Evolutionary conservation across 2,113 vertebrate species (phyloP), one percentile per base, ranked within the genome.

Genomic region (Corythoichthys intestinalis): DNA sequence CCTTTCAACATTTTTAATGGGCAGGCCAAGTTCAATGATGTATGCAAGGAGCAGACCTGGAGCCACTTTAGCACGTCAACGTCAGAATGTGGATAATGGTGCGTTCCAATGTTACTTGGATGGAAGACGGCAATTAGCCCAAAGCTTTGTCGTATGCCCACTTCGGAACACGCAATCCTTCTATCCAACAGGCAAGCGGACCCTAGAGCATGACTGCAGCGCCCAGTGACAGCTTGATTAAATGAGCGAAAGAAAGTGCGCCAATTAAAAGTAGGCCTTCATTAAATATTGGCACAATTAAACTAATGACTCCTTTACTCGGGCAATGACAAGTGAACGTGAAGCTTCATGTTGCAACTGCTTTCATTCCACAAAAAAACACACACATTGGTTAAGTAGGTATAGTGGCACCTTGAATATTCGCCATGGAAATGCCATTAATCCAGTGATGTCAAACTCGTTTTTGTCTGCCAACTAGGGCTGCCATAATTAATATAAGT

Each of bases 121-220:
- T 8, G 37, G 37, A 62, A 20, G 39, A 62, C 39, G 41, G 39
- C 60, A 62, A 62, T 62, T 62, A 62, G 60, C 8, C 39, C 60
- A 28, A 0, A 46, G 39, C 60, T 62, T 56, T 20, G n/a, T 62
- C 39, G 9, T 62, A 1, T 62, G 17, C 15, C 39, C 4, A 6
- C 9, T 62, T 44, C 1, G n/a, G 60, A 13, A 20, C n/a, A 44
- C 4, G 60, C 39, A 13, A 62, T 62, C 39, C 60, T 46, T 12
- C 60, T 17, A 20, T 13, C 41, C 60, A 62, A 46, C 9, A 41
- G n/a, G 60, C 39, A 62, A 62, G 17, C 9, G 60, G 60, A 46
- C 39, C 39, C 39, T 8, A 20, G 60, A 46, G 60, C 39, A 9
- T n/a, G n/a, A 58, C 4, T 28, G 53, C 10, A 58, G 56, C 35